Percentiles rank a stretch among this genome's conserved stretches.
Conservation (phyloP, 2,113 vertebrate species). For the Edolisoma coerulescens region DNA sequence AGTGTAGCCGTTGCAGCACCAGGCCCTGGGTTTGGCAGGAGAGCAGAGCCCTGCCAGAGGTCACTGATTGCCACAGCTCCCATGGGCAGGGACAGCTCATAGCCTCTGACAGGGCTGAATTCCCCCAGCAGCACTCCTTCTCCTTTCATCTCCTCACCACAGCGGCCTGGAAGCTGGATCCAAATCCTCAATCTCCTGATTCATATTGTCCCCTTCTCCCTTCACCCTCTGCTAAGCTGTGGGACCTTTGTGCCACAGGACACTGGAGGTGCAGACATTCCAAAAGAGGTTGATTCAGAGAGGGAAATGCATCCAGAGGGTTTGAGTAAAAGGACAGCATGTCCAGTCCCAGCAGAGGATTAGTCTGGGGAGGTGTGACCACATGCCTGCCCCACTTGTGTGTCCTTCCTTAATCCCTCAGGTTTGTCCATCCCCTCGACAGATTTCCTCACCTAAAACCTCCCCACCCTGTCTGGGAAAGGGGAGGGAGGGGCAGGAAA, state of each 20-base stretch:
- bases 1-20: background rate
- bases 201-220: background rate
- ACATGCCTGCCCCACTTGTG: background rate
- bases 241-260: background rate
- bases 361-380: background rate
- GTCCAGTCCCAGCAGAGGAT: background rate
- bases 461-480: background rate
- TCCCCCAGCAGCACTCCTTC: background rate
- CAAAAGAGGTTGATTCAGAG: background rate
- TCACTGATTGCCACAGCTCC: background rate
- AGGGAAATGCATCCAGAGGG: background rate
- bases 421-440: background rate
- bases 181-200: background rate
- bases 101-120: background rate
- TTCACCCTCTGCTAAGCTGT: background rate
- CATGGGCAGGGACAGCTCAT: background rate
- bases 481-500: background rate
- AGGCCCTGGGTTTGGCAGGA: background rate
- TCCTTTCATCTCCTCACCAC: background rate
- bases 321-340: background rate
- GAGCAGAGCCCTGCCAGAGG: background rate
- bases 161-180: background rate
- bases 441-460: background rate
- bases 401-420: background rate
- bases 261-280: background rate